Conservation (phyloP, 2,888 invertebrate species). For the Agonopterix heracliana region DNA sequence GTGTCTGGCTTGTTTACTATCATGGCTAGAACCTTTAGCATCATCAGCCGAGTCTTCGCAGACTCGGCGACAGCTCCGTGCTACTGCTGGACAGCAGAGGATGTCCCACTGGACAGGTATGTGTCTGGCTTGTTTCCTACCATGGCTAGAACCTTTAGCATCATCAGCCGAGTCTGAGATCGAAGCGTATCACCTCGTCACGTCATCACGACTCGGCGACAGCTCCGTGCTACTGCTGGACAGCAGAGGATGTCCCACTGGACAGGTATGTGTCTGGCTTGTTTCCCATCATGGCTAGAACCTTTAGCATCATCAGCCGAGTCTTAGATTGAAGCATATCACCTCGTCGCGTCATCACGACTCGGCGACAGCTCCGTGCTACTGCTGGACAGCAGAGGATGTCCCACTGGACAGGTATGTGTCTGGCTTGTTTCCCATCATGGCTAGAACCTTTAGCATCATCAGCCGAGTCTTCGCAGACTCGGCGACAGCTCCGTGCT, state of each 20-base stretch:
- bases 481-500: slow-evolving; percentile 84
- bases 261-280: slow-evolving; percentile 52
- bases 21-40: too few relatives aligned
- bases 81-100: slow-evolving; percentile 85
- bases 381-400: slow-evolving; percentile 85
- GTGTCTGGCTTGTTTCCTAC: too few relatives aligned
- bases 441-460: too few relatives aligned
- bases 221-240: slow-evolving; percentile 85
- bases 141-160: too few relatives aligned
- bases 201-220: slow-evolving; percentile 84
- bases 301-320: too few relatives aligned
- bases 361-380: slow-evolving; percentile 84
- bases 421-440: background rate
- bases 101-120: slow-evolving; percentile 84
- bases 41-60: too few relatives aligned
- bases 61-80: too few relatives aligned
- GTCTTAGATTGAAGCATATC: slow-evolving; percentile 83
- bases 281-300: background rate
- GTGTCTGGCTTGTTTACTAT: too few relatives aligned
- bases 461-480: slow-evolving; percentile 75
- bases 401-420: slow-evolving; percentile 82
- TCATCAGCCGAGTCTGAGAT: slow-evolving; percentile 75
- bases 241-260: slow-evolving; percentile 87
- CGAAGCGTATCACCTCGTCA: slow-evolving; percentile 86
- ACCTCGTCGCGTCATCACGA: slow-evolving; percentile 86